Evolutionary conservation across 1,140 invertebrate species (phyloP), one percentile per base, ranked within the genome.

Genomic region (Pissodes strobi): DNA sequence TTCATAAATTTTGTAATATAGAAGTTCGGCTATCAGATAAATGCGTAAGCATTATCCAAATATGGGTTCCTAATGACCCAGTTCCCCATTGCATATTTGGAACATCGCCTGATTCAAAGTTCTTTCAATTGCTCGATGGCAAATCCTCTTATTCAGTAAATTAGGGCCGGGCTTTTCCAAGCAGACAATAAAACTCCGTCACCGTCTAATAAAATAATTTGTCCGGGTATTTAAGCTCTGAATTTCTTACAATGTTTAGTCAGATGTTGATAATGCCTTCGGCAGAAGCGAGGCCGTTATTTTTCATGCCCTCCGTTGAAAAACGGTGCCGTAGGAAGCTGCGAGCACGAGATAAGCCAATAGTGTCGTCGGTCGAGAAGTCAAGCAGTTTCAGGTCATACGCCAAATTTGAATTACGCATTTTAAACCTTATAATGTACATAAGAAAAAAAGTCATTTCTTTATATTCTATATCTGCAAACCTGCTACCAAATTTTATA

Each of bases 261-360:
- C 66, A 66, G 69, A 71, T 66, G 68, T 72, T 73, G 73, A 74
- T 74, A 74, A 65, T 65, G 55, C 63, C 46, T 39, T 59, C 55
- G 21, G 71, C 71, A 73, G 69, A 68, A 68, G 72, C 70, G 66
- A 65, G 55, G 71, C 69, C 69, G 68, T 74, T 73, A 74, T 74
- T 74, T 73, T 74, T 74, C 72, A 70, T 69, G 72, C 64, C 69
- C 53, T 62, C 41, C 37, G 39, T 64, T 37, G 18, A 63, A 69
- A 61, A 57, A 64, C 55, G 59, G 60, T 56, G 23, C 65, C 51
- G 52, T 62, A 25, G 65, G 64, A 59, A 63, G 68, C 73, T 74
- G 73, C 67, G 30, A 59, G 67, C 38, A 17, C 39, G 53, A 74
- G 73, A 74, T 74, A 74, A 74, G 73, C 72, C 71, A 67, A 68